Evolutionary conservation across 2,797 vertebrate species (phyloP).

Genomic region (Chelidonichthys spinosus): DNA sequence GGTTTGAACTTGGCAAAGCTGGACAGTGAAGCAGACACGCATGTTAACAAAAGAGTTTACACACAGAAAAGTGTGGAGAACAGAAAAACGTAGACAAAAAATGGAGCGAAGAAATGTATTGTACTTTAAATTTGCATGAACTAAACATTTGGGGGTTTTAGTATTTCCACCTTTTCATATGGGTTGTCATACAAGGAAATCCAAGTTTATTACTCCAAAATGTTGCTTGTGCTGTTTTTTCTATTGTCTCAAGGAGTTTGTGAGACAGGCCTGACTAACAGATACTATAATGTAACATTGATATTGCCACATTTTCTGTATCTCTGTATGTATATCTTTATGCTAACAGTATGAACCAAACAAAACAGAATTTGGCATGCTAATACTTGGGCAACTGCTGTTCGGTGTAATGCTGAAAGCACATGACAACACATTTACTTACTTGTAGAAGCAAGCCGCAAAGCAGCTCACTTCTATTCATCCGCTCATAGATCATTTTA

Average conservation of each 20-base stretch:
- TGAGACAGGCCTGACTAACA: not conserved
- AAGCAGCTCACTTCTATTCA: not conserved
- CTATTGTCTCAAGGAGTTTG: not conserved
- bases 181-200: not conserved
- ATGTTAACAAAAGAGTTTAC: constrained; percentile 1
- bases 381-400: not conserved
- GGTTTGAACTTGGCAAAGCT: constrained; percentile 43
- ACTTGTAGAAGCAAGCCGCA: not conserved
- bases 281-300: not conserved
- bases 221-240: not conserved
- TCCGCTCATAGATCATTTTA: not conserved
- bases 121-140: not conserved
- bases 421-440: not conserved
- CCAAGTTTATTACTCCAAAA: not conserved
- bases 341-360: not conserved
- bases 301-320: not conserved
- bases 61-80: not conserved
- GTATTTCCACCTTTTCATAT: not conserved
- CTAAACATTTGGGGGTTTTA: not conserved
- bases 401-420: not conserved
- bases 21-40: constrained; percentile 33
- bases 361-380: not conserved
- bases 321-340: not conserved
- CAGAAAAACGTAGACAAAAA: not conserved
- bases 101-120: not conserved